Evolutionary conservation across 2,888 invertebrate genomes (phyloP), one percentile per base, ranked within the genome.

Genomic region (Neria commutata): DNA sequence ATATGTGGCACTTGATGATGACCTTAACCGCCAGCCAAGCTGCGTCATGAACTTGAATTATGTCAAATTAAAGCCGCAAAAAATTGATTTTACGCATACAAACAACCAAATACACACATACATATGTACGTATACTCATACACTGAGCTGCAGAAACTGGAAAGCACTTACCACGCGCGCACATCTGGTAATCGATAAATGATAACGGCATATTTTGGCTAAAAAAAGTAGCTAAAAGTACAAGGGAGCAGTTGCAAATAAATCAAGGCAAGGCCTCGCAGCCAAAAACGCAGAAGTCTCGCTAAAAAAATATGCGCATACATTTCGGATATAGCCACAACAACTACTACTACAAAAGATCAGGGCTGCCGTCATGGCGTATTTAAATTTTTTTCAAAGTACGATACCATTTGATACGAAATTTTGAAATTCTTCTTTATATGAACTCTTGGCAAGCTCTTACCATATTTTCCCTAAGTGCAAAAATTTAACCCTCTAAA

Each of bases 11-110:
- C n/a, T n/a, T n/a, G n/a, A n/a, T n/a, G n/a, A n/a, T 37, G 51
- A 51, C 51, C 51, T 51, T 51, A 51, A 51, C 19, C 51, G n/a
- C 17, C n/a, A n/a, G n/a, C n/a, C n/a, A n/a, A 17, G 21, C 37
- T 37, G 37, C 37, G 19, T n/a, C 21, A 37, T 51, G 51, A 51
- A 51, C 51, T 51, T 51, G 51, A 51, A 37, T 37, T 37, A 37
- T 37, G 34, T 21, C 46, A 16, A 46, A 46, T 46, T 46, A 46
- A 14, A 16, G 17, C 5, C 5, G 6, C 14, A 16, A 42, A 5
- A 42, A 42, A 14, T 42, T 42, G 17, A 5, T 42, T 6, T 42
- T 16, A 17, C n/a, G 6, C 29, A 29, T 8, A 29, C 29, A 29
- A 11, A 29, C 29, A 29, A 29, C 29, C 42, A 42, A 42, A 42